Percentiles rank a stretch among this genome's conserved stretches.
phyloP scores from a whole-genome alignment of 2,797 vertebrate genomes.

The Acanthurus tractus region DNA sequence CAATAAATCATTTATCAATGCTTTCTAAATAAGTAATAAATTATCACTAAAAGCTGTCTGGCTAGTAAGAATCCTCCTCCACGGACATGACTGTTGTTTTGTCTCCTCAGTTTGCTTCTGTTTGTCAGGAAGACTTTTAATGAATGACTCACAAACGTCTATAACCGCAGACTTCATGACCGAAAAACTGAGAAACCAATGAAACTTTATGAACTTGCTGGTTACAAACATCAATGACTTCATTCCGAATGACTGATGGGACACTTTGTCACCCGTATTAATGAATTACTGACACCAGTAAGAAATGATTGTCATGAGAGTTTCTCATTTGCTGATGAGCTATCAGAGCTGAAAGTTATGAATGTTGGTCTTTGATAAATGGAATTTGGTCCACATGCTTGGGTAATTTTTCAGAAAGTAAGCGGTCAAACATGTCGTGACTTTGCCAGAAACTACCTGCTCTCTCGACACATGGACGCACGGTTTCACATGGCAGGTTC shows the following conservation, averaged over 20 bases:
- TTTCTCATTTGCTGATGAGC: slow-evolving; percentile 7
- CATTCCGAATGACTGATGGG: neutral
- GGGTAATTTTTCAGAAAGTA: neutral
- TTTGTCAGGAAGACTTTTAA: neutral
- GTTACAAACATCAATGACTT: neutral
- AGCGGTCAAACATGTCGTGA: neutral
- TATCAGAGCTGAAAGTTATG: slow-evolving; percentile 1
- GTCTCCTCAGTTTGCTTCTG: neutral
- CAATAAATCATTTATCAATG: neutral
- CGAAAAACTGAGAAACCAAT: neutral
- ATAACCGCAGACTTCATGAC: neutral
- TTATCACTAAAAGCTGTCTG: neutral
- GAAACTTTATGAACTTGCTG: neutral
- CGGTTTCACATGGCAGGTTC: too few relatives aligned
- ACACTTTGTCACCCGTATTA: neutral
- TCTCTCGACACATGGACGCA: too few relatives aligned
- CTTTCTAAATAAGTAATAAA: neutral
- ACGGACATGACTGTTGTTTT: neutral
- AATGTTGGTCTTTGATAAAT: neutral
- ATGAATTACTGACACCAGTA: slow-evolving; percentile 13
- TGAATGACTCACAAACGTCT: neutral
- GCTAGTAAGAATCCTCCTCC: neutral
- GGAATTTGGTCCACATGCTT: slow-evolving; percentile 12
- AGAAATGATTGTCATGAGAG: neutral
- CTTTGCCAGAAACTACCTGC: too few relatives aligned